Evolutionary conservation across 2,888 invertebrate genomes (phyloP), one percentile per base, ranked within the genome.

Genomic region (Nycteola revayana): DNA sequence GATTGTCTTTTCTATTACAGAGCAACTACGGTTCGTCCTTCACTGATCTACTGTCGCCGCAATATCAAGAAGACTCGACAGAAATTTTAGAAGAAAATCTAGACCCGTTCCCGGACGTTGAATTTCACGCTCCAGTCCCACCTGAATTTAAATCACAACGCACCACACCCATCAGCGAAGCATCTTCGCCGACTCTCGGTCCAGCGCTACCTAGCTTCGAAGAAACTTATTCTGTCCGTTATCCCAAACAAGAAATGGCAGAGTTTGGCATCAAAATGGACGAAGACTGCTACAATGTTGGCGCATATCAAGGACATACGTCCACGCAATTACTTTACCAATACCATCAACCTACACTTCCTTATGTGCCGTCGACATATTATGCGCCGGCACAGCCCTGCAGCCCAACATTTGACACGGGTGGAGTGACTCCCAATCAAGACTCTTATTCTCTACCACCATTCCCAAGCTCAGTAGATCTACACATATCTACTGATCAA

Each of bases 181-280:
- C 85, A 22, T 77, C 83, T 22, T 88, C 88, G 36, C 87, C 85
- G 8, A 85, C 72, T 7, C 74, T 77, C 9, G 90, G 92, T 56
- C 91, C 92, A 26, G 91, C 94, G 27, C 81, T 96, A 65, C 96
- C 96, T 47, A 95, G 95, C 84, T 96, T 96, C 86, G 95, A 96
- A 88, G 96, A 96, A 85, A 96, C 95, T 14, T 95, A 95, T 78
- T 94, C 94, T 38, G 92, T 94, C 28, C 93, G 94, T 46, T 94
- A 94, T 68, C 91, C 91, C 41, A 91, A 90, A 60, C 91, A 90
- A 71, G 92, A 91, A 75, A 89, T 92, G 72, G 86, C 90, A 24
- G 90, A 91, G 59, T 90, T 92, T 58, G 93, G 93, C 17, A 92
- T 94, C 61, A 95, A 95, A 82, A 95, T 95, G 95, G 95, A 95